phyloP scores from a whole-genome alignment of 2,797 vertebrate species.

The Halcyon smyrnensis region DNA sequence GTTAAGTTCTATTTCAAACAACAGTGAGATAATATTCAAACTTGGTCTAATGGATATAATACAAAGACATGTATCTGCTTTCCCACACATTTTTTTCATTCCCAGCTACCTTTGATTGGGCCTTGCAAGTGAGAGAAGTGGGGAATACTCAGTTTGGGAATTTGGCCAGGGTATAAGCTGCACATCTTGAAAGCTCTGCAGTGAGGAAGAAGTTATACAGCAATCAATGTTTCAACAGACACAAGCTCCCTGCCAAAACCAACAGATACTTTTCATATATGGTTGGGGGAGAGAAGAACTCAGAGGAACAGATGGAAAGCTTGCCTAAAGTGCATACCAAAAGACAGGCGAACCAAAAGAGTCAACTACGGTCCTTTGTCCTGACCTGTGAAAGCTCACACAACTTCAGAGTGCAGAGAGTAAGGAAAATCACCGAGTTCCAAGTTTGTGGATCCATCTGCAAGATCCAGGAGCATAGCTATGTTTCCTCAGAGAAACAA shows the following conservation, averaged over 20 bases:
- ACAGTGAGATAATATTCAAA: background rate
- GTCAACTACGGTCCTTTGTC: background rate
- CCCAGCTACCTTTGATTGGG: background rate
- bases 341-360: background rate
- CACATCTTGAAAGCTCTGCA: background rate
- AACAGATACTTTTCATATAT: constrained; percentile 52
- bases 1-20: background rate
- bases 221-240: constrained; percentile 30
- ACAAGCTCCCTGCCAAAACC: constrained; percentile 25
- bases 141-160: background rate
- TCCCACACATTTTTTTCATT: background rate
- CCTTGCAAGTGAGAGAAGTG: background rate
- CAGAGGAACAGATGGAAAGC: constrained; percentile 47
- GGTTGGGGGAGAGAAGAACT: constrained; percentile 28
- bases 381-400: background rate
- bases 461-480: background rate
- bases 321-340: constrained; percentile 28
- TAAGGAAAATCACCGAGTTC: background rate
- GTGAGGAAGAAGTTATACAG: background rate
- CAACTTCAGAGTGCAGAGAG: background rate
- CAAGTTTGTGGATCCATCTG: background rate
- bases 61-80: background rate
- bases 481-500: background rate
- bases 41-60: background rate
- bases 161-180: background rate